phyloP scores from a whole-genome alignment of 2,888 invertebrate genomes.

The Pecten maximus region DNA sequence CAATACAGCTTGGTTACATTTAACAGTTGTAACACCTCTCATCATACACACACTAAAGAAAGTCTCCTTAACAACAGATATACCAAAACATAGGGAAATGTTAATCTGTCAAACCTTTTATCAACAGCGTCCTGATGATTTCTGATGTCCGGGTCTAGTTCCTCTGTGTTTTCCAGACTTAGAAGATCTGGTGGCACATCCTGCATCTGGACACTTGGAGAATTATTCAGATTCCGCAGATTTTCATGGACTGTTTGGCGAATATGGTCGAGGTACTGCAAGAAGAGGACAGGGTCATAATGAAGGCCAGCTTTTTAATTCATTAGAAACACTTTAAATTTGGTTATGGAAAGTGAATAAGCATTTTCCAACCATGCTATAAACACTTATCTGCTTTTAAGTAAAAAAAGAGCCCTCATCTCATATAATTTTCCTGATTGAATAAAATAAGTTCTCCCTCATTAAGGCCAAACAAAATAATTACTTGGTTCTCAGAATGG shows the following conservation, averaged over 20 bases:
- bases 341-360: no score
- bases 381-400: no score
- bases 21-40: background rate
- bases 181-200: constrained; percentile 91
- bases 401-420: no score
- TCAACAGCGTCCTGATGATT: constrained; percentile 74
- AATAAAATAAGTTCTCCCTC: no score
- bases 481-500: no score
- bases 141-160: constrained; percentile 76
- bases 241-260: constrained; percentile 94
- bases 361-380: no score
- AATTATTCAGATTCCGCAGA: constrained; percentile 93
- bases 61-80: background rate
- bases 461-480: no score
- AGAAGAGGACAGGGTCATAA: constrained; percentile 50
- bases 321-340: no score
- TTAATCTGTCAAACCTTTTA: constrained; percentile 66
- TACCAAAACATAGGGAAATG: no score
- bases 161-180: constrained; percentile 76
- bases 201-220: constrained; percentile 98
- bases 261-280: constrained; percentile 94
- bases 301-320: no score
- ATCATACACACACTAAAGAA: background rate
- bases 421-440: no score
- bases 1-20: background rate